phyloP scores from a whole-genome alignment of 2,113 vertebrate genomes.

The Nicator chloris region DNA sequence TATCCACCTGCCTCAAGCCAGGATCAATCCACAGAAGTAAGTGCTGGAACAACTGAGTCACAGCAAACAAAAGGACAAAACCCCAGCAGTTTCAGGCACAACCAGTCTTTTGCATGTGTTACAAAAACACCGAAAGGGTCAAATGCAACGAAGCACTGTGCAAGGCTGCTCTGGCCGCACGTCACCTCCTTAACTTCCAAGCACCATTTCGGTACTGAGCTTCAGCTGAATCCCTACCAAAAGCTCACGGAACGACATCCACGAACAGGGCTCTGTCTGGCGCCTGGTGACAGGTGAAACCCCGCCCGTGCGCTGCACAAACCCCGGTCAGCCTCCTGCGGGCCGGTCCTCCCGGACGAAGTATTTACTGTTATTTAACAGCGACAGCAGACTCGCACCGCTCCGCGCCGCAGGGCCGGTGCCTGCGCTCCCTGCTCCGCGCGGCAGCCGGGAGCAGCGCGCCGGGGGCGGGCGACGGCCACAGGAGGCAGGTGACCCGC shows the following conservation, averaged over 20 bases:
- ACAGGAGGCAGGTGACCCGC: neutral
- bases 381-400: neutral
- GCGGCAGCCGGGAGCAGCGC: neutral
- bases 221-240: neutral
- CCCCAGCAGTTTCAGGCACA: neutral
- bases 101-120: neutral
- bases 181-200: neutral
- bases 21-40: neutral
- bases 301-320: neutral
- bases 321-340: fast-evolving
- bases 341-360: fast-evolving
- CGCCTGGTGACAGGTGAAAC: neutral
- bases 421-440: neutral
- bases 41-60: neutral
- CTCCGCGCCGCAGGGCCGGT: neutral
- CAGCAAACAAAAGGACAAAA: neutral
- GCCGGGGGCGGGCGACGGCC: neutral
- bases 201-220: neutral
- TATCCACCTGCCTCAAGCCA: neutral
- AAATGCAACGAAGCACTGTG: fast-evolving
- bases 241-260: neutral
- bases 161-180: neutral
- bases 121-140: neutral
- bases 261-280: fast-evolving
- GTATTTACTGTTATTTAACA: neutral